Conservation (phyloP, 2,113 vertebrate genomes). For the Myiopsitta monachus region DNA sequence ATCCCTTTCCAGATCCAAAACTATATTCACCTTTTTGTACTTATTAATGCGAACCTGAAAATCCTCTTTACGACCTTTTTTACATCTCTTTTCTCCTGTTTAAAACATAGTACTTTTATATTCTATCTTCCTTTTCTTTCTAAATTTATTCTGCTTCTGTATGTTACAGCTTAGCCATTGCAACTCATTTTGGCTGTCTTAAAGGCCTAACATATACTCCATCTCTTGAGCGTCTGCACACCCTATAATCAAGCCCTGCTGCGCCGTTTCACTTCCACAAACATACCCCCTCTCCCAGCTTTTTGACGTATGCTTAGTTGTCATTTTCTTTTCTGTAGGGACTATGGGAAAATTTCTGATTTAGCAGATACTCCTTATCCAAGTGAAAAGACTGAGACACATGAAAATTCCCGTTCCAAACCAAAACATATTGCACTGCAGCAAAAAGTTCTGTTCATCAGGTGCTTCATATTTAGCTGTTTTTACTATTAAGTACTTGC, state of each 20-base stretch:
- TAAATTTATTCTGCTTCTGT: not conserved
- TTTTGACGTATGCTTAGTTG: not conserved
- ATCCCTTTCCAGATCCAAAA: not conserved
- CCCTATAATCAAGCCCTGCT: not conserved
- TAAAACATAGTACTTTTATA: not conserved
- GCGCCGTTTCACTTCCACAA: not conserved
- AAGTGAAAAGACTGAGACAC: not conserved
- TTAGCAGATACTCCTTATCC: not conserved
- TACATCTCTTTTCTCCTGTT: not conserved
- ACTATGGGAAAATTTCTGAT: not conserved
- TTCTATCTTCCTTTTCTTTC: not conserved
- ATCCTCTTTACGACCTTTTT: not conserved
- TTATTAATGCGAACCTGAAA: not conserved
- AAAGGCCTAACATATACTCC: not conserved
- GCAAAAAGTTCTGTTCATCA: not conserved
- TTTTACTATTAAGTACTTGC: not conserved
- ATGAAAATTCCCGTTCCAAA: not conserved
- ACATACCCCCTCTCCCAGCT: accelerated
- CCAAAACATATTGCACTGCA: not conserved
- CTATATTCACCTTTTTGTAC: not conserved
- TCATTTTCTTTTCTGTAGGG: not conserved
- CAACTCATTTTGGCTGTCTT: not conserved
- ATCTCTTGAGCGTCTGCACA: not conserved
- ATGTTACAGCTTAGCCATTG: not conserved
- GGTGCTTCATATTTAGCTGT: not conserved